Base-by-base conservation (phyloP, 2,888 invertebrate species). In the Phyllotreta striolata region DNA sequence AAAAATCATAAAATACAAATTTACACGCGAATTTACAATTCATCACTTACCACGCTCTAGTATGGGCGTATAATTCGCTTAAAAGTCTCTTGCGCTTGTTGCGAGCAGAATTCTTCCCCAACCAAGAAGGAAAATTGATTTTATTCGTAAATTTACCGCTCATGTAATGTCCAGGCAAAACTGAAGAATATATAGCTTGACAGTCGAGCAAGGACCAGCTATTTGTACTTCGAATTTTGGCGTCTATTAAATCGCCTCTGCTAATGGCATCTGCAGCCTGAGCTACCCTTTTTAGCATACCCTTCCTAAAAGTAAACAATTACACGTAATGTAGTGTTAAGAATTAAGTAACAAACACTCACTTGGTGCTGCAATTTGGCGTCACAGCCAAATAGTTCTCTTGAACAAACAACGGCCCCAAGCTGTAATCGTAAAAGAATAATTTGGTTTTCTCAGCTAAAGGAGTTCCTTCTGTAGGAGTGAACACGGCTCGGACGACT, bases 391-490 rank as follows among this genome's bases (percentile, higher is more conserved):
- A 82, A 82, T 99, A 99, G 82, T 98, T 99, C 81, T 99, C 98
- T 76, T 98, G 97, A 0, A 99, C 96, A 83, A 99, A 99, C 9
- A 99, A 84, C 1, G 98, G 95, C n/a, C 91, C 91, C 68, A 99
- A 86, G 75, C 91, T 95, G 83, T 99, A 99, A 84, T 99, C 99
- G 76, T 94, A 91, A 83, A 98, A 99, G 84, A 98, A 99, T 60
- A 99, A 84, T 78, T 93, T 92, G 61, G 90, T 88, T 80, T 92
- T 95, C 77, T 97, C 96, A 69, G 87, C 84, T 6, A 95, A 83
- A 39, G 83, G 86, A 92, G 93, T 93, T 0, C 93, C 92, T 55
- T 93, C 91, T 51, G 89, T 87, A 37, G 87, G 85, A 0, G 90
- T 89, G 80, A 99, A 97, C 9, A 98, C 95, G 80, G 93, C 92